Conservation (phyloP, 2,113 vertebrate genomes). For the Hydrochoerus hydrochaeris region DNA sequence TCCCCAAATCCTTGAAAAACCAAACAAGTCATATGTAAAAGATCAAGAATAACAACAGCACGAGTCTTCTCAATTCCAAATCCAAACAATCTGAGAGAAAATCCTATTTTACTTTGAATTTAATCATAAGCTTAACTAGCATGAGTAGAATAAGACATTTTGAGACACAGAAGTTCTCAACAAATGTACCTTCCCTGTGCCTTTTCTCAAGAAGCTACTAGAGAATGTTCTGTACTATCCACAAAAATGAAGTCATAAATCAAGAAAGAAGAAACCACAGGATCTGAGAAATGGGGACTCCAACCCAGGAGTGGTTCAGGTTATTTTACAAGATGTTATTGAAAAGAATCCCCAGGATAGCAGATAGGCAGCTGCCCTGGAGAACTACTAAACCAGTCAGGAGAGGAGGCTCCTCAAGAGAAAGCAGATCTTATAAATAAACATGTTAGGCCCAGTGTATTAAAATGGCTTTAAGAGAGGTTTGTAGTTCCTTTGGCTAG, state of each 20-base stretch:
- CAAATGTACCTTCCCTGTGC: not conserved
- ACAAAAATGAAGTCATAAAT: constrained; percentile 45
- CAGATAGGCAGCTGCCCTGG: constrained; percentile 40
- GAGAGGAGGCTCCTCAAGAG: not conserved
- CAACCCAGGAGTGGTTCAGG: constrained; percentile 29
- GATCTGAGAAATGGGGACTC: constrained; percentile 20
- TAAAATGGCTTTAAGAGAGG: not conserved
- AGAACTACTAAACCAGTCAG: not conserved
- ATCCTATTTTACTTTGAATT: not conserved
- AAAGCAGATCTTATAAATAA: not conserved
- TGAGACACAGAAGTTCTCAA: constrained; percentile 13
- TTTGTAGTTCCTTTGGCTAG: not conserved
- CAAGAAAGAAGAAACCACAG: constrained; percentile 27
- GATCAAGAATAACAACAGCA: not conserved
- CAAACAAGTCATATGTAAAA: not conserved
- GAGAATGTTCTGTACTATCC: not conserved
- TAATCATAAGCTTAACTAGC: not conserved
- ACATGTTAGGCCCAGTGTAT: not conserved
- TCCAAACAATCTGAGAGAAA: not conserved
- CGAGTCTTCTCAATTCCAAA: not conserved
- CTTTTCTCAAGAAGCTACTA: constrained; percentile 58
- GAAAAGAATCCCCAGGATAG: constrained; percentile 3
- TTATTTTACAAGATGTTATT: constrained; percentile 17
- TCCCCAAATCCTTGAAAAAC: constrained; percentile 24
- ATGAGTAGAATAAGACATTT: not conserved